Conservation (phyloP, 2,888 invertebrate genomes). For the Andrena chrysosceles region DNA sequence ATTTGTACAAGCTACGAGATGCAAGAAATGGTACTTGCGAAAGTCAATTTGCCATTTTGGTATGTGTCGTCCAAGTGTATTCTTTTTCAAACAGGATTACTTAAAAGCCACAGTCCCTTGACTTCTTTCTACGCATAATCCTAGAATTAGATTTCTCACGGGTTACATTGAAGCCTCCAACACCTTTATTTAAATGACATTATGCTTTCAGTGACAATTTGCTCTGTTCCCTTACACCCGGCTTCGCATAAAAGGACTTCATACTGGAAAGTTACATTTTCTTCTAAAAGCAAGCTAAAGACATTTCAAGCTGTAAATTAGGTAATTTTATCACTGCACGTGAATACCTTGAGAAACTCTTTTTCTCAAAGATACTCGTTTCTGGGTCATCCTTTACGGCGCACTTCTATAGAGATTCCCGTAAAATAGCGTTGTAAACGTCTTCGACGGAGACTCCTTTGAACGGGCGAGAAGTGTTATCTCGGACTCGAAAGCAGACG, state of each 20-base stretch:
- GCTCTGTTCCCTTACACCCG: neutral
- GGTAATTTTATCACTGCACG: neutral
- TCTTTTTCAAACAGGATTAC: neutral
- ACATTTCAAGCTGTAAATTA: neutral
- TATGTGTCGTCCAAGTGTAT: neutral
- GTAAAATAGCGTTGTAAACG: neutral
- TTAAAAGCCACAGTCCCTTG: too few species aligned
- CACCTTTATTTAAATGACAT: neutral
- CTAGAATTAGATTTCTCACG: neutral
- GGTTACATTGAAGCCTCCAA: neutral
- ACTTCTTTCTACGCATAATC: too few species aligned
- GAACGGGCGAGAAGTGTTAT: neutral
- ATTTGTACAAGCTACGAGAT: neutral
- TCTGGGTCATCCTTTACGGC: constrained; percentile 11
- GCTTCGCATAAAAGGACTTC: neutral
- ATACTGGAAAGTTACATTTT: neutral
- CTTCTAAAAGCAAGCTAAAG: neutral
- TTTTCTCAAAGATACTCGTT: neutral
- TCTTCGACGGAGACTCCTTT: neutral
- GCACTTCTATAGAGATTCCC: neutral
- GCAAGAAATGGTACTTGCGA: neutral
- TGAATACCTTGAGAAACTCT: neutral
- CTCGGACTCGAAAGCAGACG: neutral
- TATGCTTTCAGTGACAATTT: neutral
- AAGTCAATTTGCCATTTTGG: too few species aligned